phyloP scores from a whole-genome alignment of 1,140 invertebrate genomes.

The Cydia amplana region DNA sequence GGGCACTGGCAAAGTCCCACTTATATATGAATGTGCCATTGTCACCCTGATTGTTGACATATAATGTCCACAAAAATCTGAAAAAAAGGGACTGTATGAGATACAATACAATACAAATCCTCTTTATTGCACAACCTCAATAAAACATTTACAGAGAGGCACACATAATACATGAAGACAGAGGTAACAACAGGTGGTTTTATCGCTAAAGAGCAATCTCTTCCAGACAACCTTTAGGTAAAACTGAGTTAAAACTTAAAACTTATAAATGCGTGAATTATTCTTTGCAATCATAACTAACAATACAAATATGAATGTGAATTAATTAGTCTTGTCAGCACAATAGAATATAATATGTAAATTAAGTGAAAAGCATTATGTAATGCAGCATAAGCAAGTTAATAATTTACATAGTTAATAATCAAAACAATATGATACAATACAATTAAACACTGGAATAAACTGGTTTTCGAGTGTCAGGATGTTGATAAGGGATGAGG shows the following conservation, averaged over 20 bases:
- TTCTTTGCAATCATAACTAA: background rate
- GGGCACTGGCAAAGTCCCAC: slow-evolving; percentile 86
- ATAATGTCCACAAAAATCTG: slow-evolving; percentile 92
- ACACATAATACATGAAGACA: too few species aligned
- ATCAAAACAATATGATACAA: background rate
- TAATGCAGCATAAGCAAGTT: background rate
- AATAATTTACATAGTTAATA: background rate
- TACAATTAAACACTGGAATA: slow-evolving; percentile 28
- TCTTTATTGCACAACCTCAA: too few species aligned
- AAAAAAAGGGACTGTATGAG: slow-evolving; percentile 48
- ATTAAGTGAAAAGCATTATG: background rate
- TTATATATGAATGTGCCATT: slow-evolving; percentile 86
- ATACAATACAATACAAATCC: too few species aligned
- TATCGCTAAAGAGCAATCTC: too few species aligned
- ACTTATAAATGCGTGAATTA: too few species aligned
- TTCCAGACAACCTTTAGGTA: too few species aligned
- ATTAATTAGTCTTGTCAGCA: background rate
- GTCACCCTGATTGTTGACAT: slow-evolving; percentile 91
- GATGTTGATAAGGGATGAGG: background rate
- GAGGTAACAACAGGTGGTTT: too few species aligned
- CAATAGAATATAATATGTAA: background rate
- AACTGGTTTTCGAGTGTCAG: slow-evolving; percentile 14
- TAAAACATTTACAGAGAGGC: too few species aligned
- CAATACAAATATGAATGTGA: background rate
- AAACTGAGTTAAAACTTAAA: too few species aligned